phyloP scores from a whole-genome alignment of 2,797 vertebrate species.

The Pantherophis vulpinus region DNA sequence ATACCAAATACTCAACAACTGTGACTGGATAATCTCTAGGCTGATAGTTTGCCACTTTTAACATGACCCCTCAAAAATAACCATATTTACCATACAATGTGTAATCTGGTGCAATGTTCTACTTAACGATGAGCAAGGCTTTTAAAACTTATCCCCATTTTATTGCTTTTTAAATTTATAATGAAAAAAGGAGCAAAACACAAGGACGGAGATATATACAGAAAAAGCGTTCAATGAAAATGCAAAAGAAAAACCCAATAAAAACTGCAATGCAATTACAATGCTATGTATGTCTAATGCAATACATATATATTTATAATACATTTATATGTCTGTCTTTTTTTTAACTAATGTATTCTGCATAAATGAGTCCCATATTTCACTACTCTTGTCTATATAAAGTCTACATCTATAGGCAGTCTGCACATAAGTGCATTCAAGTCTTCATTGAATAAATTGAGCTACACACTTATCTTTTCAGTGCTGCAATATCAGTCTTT shows the following conservation, averaged over 20 bases:
- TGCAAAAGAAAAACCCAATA: not conserved
- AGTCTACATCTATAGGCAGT: not conserved
- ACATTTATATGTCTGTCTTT: not conserved
- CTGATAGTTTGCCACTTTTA: not conserved
- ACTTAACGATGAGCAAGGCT: not conserved
- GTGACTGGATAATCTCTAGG: not conserved
- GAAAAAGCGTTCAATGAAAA: not conserved
- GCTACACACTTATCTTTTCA: not conserved
- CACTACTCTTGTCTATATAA: not conserved
- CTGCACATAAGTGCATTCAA: not conserved
- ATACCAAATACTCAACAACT: not conserved
- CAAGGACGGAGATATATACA: not conserved
- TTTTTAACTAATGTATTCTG: not conserved
- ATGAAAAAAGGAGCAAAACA: not conserved
- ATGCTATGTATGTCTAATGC: not conserved
- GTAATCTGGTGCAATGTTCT: not conserved
- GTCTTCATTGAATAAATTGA: not conserved
- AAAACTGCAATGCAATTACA: not conserved
- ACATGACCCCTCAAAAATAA: not conserved
- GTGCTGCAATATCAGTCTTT: not conserved
- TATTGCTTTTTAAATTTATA: not conserved
- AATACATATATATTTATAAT: not conserved
- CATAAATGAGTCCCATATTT: not conserved
- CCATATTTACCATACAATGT: not conserved
- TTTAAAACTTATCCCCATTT: not conserved